Base-by-base conservation (phyloP, 1,140 invertebrate genomes). In the Drosophila pectinifera region DNA sequence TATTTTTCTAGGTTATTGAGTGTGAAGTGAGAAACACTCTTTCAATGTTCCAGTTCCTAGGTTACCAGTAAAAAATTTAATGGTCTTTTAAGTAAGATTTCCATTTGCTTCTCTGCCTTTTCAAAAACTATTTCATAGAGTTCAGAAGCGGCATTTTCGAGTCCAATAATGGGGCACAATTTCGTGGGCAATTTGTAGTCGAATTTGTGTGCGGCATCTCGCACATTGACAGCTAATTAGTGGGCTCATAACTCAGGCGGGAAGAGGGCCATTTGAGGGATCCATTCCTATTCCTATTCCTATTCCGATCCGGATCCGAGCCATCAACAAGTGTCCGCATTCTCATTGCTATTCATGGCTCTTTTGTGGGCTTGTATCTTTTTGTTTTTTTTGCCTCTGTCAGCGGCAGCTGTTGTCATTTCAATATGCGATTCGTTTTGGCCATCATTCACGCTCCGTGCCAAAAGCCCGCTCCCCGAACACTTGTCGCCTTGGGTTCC, bases 211-310 rank as follows among this genome's bases (percentile, higher is more conserved):
- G 48, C 16, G 51, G 51, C 78, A 65, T 67, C 73, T 85, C 73
- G 55, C 69, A 64, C 88, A 90, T 91, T 91, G 84, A 85, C 89
- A 90, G 81, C 73, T 91, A 91, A 91, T 91, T 89, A 91, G 91
- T 91, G 85, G 73, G 89, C 55, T 56, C 90, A 91, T 91, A 86
- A 89, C 70, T 91, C 78, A 91, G 65, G 7, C 45, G 61, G 51
- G 51, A 31, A 20, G 20, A 57, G 45, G 39, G 41, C 49, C 20
- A 46, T 38, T 54, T 14, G 16, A 56, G 46, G 41, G 45, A 65
- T 65, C 36, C 64, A 63, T 46, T 51, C 62, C 16, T 3, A 53
- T 36, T 36, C 49, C n/a, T 20, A 51, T 51, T 51, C 48, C 48
- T 3, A 53, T 36, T 36, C 49, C 13, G 49, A 53, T 53, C 18